A percentile compares a stretch with the other conserved stretches of the same genome.
These are phyloP conservation scores for Aleiodes leptofemur DNA, from an alignment of 2,888 invertebrate species.

Conservation along the genomic window DNA sequence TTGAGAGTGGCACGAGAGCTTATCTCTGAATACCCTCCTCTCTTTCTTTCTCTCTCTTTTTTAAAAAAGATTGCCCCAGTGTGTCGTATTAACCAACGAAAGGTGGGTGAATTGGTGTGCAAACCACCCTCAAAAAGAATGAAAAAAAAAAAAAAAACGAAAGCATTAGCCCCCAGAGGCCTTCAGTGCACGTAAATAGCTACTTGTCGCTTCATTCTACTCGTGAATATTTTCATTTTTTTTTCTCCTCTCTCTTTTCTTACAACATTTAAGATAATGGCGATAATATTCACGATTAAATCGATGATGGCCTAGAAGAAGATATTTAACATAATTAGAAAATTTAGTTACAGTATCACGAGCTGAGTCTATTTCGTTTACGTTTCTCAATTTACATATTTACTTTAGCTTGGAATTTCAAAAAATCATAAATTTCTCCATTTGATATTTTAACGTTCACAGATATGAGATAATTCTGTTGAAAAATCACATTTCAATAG, in stretches of 20 bases:
- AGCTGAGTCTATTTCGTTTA: constrained; percentile 2
- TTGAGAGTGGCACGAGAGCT: constrained; percentile 59
- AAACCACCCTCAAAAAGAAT: constrained; percentile 52
- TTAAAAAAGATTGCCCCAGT: constrained; percentile 71
- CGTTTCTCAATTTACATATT: constrained; percentile 22
- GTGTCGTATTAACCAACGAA: constrained; percentile 71
- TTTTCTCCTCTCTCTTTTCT: background rate
- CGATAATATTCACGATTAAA: constrained; percentile 40
- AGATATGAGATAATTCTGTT: background rate
- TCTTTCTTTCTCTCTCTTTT: constrained; percentile 56
- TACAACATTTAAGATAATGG: constrained; percentile 38
- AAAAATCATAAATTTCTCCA: background rate
- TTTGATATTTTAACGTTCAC: background rate
- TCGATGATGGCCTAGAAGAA: constrained; percentile 26
- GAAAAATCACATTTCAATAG: constrained; percentile 29
- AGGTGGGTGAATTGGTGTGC: constrained; percentile 55
- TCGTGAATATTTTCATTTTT: constrained; percentile 18
- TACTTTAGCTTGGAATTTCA: background rate
- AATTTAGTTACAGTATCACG: constrained; percentile 38
- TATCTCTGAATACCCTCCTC: constrained; percentile 66
- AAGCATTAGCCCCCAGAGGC: constrained; percentile 54
- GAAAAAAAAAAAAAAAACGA: constrained; percentile 42
- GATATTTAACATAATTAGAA: constrained; percentile 38
- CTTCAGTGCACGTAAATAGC: constrained; percentile 72
- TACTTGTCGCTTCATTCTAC: constrained; percentile 74